Evolutionary conservation across 2,797 vertebrate species (phyloP), one percentile per base, ranked within the genome.

Genomic region (Stomatorhinus walkeri): DNA sequence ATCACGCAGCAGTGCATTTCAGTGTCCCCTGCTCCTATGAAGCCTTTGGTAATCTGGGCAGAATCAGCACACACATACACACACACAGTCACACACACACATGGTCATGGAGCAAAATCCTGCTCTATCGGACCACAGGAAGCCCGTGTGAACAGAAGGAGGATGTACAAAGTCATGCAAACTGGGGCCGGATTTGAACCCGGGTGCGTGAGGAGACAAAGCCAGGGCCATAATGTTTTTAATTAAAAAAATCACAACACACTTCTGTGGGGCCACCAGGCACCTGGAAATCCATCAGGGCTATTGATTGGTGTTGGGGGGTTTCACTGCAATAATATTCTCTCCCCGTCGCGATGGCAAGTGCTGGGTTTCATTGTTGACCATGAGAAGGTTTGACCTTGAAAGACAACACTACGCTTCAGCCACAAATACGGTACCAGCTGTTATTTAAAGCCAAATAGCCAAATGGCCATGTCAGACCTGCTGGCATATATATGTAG

Each of bases 291-390:
- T 51, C 49, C 87, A 52, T 51, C 43, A n/a, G 59, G 24, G 46
- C 59, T 19, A 46, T 52, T 76, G 40, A 89, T 89, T 64, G 51
- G 84, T 36, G 84, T 86, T 16, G 28, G 51, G 46, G 51, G 84
- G 49, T 86, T 86, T 52, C 16, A 19, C 84, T 86, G 84, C 84
- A 14, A 54, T 86, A 54, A 86, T 86, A 89, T 28, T n/a, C 76
- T 49, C 24, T 40, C 19, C 72, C 16, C 16, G 3, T 86, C 5
- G 7, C 4, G 64, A 7, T 28, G 46, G 61, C 14, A 24, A 87
- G 24, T 52, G 36, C 32, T 56, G 46, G 24, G 9, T 89, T 12
- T 72, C 79, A 56, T 86, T 51, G 4, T 52, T 76, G 9, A 43
- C 43, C 56, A 24, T 3, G 46, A 43, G 36, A 86, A 12, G 83